A percentile compares a stretch with the other conserved stretches of the same genome.
These are phyloP conservation scores for Notiomystis cincta DNA, from an alignment of 2,113 vertebrate species.

Conservation along the genomic window DNA sequence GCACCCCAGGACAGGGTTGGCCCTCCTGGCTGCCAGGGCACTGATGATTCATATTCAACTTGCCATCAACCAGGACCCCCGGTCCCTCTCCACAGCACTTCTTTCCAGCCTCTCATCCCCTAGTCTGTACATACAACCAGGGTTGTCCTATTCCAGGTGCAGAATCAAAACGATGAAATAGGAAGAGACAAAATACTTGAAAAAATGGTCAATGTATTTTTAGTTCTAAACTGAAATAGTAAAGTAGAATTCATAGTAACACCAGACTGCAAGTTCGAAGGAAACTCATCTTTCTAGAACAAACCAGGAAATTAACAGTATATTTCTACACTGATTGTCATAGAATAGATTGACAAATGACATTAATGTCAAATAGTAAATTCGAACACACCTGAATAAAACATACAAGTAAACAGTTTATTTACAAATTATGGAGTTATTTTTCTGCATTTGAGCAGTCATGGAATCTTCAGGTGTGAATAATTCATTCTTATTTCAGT, in stretches of 20 bases:
- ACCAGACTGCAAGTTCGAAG: not conserved
- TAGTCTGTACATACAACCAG: not conserved
- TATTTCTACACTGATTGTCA: not conserved
- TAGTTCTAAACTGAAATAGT: not conserved
- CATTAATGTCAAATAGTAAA: not conserved
- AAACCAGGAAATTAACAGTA: not conserved
- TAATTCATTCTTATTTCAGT: not conserved
- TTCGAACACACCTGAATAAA: not conserved
- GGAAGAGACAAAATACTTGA: not conserved
- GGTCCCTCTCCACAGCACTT: not conserved
- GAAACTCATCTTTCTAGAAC: not conserved
- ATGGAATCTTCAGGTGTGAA: not conserved
- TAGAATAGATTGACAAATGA: not conserved
- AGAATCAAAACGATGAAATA: not conserved
- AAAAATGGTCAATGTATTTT: not conserved
- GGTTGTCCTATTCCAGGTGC: not conserved
- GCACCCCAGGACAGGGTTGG: rapidly evolving
- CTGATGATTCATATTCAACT: not conserved
- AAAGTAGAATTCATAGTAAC: not conserved
- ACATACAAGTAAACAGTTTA: not conserved
- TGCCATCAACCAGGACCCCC: not conserved
- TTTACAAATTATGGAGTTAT: not conserved
- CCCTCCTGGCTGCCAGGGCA: not conserved
- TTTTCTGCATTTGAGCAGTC: not conserved
- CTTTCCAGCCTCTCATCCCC: not conserved